Evolutionary conservation across 1,140 invertebrate genomes (phyloP), one percentile per base, ranked within the genome.

Genomic region (Limonius californicus): DNA sequence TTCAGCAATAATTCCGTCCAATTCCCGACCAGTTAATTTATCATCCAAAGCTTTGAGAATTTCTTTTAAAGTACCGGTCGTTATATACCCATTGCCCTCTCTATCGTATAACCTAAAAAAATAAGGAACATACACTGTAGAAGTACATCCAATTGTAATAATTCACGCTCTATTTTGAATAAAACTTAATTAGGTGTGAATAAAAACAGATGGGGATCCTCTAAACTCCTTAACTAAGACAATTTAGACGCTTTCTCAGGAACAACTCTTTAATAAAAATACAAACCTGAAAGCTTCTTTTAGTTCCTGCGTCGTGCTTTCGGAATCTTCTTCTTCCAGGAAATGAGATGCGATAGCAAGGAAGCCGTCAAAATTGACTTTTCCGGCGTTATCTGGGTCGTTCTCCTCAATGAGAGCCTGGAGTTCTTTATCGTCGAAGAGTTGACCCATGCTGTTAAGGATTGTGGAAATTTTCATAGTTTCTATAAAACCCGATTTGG

Each of bases 281-380:
- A 54, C 59, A 61, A 72, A 84, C 76, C 92, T 85, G 81, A 97
- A 97, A 57, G 94, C 94, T 82, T 97, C 94, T 72, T 94, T 93
- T 54, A 97, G 82, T 81, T 97, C 94, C 74, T 96, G 91, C 76
- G 94, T 90, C 82, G 95, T 96, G 42, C 91, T 91, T 75, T 94
- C 92, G 63, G 89, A 90, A 70, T 95, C 92, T 73, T 95, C 92
- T 72, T 95, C 90, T 68, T 92, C 90, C 6, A 95, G 83, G 79
- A 95, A 95, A 75, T 92, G 87, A 19, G 91, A 89, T 8, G 92
- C 92, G 64, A 97, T 92, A 68, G 85, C 87, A 70, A 92, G 92
- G 79, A 97, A 97, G 42, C 90, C 91, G 69, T 96, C 93, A 67
- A 97, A 97, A 73, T 96, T 94, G 27, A 97, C 89, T 78, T 94